Base-by-base conservation (phyloP, 2,113 vertebrate genomes). In the Melanerpes aurifrons region DNA sequence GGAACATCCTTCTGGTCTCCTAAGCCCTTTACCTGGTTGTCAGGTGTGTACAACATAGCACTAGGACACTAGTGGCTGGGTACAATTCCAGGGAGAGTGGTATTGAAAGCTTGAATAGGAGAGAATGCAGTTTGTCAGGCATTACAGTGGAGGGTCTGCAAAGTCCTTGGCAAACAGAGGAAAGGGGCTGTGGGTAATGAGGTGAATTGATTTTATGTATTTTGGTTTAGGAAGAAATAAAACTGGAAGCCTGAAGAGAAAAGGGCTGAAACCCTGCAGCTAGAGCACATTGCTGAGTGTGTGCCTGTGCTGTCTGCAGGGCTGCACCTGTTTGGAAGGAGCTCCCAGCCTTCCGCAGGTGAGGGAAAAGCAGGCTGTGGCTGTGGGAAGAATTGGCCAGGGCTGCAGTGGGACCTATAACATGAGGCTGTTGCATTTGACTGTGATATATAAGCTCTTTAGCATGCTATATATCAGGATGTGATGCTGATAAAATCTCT, bases 201-300 rank as follows among this genome's bases (percentile, higher is more conserved):
- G 76, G 79, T 95, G 82, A 87, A 72, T 71, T 94, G 61, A 25
- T 3, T 92, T 84, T 43, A 83, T 80, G 69, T 16, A 5, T 74
- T 93, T 89, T 43, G 15, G 47, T 91, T 66, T 87, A 26, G 76
- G 82, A 87, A 64, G 62, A 76, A 92, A 94, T 87, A 91, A 86
- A 93, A 47, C 59, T 74, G 53, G 56, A 68, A 77, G 35, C 14
- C 79, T 91, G 72, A 68, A 76, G 76, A 86, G 61, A 18, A 77
- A 32, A 75, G 53, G 48, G 21, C 37, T 80, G 86, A 37, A 53
- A 50, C 17, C 53, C 43, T 40, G 47, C 61, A 87, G 85, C 47
- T 47, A 0, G 5, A 77, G 28, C 1, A 1, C 2, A 12, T 8
- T 61, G 37, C 59, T 76, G 54, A 53, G 63, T n/a, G 35, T 20